A percentile compares a stretch with the other conserved stretches of the same genome.
These are phyloP conservation scores for Scomber colias DNA, from an alignment of 2,113 vertebrate species.

Conservation along the genomic window DNA sequence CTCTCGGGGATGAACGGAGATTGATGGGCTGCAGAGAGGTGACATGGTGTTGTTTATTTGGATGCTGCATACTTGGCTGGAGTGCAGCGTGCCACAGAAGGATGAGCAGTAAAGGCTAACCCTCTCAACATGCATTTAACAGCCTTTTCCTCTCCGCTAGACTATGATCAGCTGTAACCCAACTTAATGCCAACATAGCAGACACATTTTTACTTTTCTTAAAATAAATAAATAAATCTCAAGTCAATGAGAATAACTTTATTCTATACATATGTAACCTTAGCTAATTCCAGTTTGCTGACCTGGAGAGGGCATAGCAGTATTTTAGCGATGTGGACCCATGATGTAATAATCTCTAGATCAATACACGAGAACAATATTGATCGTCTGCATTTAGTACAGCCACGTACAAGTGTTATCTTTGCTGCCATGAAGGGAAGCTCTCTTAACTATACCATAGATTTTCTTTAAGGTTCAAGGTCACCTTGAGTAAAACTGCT, in stretches of 20 bases:
- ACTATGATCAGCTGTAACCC: background rate
- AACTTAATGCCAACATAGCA: background rate
- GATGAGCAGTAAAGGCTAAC: slow-evolving; percentile 34
- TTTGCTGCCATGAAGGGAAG: slow-evolving; percentile 23
- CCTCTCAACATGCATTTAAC: slow-evolving; percentile 13
- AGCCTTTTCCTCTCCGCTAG: background rate
- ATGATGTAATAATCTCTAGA: slow-evolving; percentile 53
- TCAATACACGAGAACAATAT: slow-evolving; percentile 51
- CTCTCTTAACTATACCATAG: slow-evolving; percentile 32
- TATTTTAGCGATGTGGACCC: slow-evolving; percentile 6
- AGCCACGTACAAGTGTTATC: slow-evolving; percentile 52
- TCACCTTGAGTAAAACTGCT: slow-evolving; percentile 51
- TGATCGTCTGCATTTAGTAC: slow-evolving; percentile 51
- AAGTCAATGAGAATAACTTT: background rate
- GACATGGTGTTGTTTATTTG: slow-evolving; percentile 72
- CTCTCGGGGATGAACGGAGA: slow-evolving; percentile 68
- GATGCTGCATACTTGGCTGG: slow-evolving; percentile 51
- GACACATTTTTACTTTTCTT: background rate
- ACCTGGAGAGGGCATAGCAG: slow-evolving; percentile 12
- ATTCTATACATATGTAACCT: background rate
- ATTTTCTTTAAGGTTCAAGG: slow-evolving; percentile 58
- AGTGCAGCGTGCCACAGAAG: slow-evolving; percentile 22
- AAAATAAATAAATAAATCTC: too few species aligned
- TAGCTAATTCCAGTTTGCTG: slow-evolving; percentile 1
- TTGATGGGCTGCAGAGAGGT: slow-evolving; percentile 69